These are phyloP conservation scores for Montipora capitata DNA, from an alignment of 92 coral and sea anemone species.

Conservation along the genomic window DNA sequence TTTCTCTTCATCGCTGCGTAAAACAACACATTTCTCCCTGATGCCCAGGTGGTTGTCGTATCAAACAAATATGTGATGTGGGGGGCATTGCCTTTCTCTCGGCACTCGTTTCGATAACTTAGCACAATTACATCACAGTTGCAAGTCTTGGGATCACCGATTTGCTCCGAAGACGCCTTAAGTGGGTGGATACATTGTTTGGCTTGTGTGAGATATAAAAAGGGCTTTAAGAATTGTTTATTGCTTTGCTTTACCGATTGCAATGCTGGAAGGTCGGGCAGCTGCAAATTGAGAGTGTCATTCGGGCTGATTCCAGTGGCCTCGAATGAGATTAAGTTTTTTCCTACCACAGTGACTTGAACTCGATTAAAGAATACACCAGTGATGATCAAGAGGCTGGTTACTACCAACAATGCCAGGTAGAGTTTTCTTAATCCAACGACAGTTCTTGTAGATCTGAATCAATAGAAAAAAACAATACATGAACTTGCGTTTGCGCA, in stretches of 20 bases:
- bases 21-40: conserved; percentile 55
- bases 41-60: conserved; percentile 26
- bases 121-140: conserved; percentile 73
- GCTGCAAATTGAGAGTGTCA: neutral
- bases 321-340: no score
- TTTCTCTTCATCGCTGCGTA: conserved; percentile 29
- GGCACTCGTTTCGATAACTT: conserved; percentile 58
- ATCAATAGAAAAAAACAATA: neutral
- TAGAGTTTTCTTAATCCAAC: neutral
- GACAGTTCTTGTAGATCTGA: neutral
- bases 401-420: neutral
- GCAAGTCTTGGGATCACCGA: conserved; percentile 67
- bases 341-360: neutral
- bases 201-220: conserved; percentile 70
- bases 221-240: conserved; percentile 21
- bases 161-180: conserved; percentile 7
- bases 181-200: conserved; percentile 60
- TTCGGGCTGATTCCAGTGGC: neutral
- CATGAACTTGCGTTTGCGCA: no score
- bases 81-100: neutral
- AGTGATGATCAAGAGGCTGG: neutral
- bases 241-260: neutral
- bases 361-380: neutral
- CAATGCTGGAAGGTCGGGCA: neutral
- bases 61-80: conserved; percentile 46